These are phyloP conservation scores for Rhombomys opimus DNA, from an alignment of 2,113 vertebrate genomes.

Conservation along the genomic window DNA sequence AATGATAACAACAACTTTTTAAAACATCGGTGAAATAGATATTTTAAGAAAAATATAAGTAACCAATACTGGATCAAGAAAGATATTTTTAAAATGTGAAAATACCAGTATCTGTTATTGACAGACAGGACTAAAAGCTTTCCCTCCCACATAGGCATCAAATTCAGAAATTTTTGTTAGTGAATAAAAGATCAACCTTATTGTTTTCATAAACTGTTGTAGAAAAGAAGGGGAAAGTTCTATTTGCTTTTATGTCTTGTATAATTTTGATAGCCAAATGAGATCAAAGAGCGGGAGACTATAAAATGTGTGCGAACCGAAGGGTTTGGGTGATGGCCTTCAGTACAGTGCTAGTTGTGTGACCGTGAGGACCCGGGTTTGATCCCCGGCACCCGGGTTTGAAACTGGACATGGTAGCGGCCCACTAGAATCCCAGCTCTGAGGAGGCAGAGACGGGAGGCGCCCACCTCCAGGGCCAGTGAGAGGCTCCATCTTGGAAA, in stretches of 20 bases:
- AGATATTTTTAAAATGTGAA: conserved; percentile 4
- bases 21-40: not conserved
- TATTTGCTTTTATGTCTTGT: not conserved
- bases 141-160: not conserved
- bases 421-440: not conserved
- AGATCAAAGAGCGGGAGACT: not conserved
- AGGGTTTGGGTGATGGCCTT: not conserved
- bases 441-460: not conserved
- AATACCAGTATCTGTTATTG: not conserved
- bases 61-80: not conserved
- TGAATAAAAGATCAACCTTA: not conserved
- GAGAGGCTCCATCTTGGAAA: not conserved
- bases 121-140: not conserved
- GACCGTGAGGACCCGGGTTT: not conserved
- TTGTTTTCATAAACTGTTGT: not conserved
- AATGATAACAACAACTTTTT: not conserved
- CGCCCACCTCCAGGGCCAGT: not conserved
- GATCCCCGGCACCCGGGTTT: not conserved
- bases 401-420: not conserved
- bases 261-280: not conserved
- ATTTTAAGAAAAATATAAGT: conserved; percentile 16
- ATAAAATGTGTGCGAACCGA: not conserved
- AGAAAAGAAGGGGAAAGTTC: not conserved
- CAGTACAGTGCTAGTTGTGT: not conserved
- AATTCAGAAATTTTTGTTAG: not conserved